These are phyloP conservation scores for Drosophila parthenogenetica DNA, from an alignment of 2,888 invertebrate genomes.

Conservation along the genomic window DNA sequence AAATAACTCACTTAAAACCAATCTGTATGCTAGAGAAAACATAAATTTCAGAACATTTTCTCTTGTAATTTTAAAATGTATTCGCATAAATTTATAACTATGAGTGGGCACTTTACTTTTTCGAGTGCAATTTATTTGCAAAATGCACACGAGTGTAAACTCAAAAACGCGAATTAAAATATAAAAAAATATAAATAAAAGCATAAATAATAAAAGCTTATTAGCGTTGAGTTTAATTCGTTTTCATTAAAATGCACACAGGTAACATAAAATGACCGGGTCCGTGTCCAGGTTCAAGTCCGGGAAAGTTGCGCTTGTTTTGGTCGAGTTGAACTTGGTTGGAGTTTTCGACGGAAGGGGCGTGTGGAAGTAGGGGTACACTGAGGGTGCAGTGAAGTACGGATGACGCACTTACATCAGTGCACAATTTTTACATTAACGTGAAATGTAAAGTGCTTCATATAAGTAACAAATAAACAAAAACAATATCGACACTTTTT, in stretches of 20 bases:
- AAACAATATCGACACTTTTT: neutral
- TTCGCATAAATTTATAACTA: neutral
- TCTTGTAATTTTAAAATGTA: neutral
- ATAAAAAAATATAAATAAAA: constrained; percentile 50
- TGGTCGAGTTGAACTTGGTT: constrained; percentile 1
- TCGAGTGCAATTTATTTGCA: constrained; percentile 75
- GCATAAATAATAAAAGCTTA: constrained; percentile 76
- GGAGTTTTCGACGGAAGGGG: constrained; percentile 26
- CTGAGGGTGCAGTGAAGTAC: constrained; percentile 54
- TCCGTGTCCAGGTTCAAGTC: neutral
- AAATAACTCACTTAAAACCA: no score
- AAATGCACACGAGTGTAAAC: constrained; percentile 39
- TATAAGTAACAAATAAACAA: neutral
- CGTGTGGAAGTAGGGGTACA: constrained; percentile 9
- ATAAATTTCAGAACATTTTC: no score
- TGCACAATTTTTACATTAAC: constrained; percentile 79
- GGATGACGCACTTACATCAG: constrained; percentile 78
- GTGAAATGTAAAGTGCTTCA: constrained; percentile 56
- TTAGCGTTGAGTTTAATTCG: constrained; percentile 78
- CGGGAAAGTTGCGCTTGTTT: constrained; percentile 3
- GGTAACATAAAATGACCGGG: constrained; percentile 24
- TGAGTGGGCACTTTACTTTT: constrained; percentile 33
- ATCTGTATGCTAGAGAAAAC: no score
- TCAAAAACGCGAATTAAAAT: constrained; percentile 18
- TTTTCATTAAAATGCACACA: constrained; percentile 68